Conservation (phyloP, 2,888 invertebrate genomes). For the Taenaris catops region DNA sequence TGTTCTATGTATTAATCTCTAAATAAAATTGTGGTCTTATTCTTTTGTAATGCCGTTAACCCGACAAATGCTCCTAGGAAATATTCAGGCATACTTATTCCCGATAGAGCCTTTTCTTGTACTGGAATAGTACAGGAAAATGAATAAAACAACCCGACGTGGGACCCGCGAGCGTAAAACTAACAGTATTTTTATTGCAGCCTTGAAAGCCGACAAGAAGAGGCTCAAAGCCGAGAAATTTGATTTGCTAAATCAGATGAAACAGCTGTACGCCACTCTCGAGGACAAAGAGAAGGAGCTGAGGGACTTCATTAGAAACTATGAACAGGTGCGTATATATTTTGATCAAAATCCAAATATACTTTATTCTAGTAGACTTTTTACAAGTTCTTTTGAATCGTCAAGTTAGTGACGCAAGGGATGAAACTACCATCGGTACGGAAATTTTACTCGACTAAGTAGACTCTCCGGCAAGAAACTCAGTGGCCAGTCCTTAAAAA, state of each 20-base stretch:
- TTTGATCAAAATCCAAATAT: too few species aligned
- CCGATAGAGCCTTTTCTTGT: slow-evolving; percentile 16
- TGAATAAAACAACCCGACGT: slow-evolving; percentile 15
- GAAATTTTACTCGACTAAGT: too few species aligned
- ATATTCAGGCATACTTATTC: slow-evolving; percentile 8
- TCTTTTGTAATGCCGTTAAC: neutral
- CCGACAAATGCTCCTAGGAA: slow-evolving; percentile 1
- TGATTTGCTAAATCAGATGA: slow-evolving; percentile 96
- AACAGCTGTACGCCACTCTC: slow-evolving; percentile 94
- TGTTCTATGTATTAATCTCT: too few species aligned
- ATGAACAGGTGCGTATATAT: slow-evolving; percentile 87
- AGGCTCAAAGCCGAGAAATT: slow-evolving; percentile 95
- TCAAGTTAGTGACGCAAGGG: too few species aligned
- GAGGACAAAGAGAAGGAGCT: slow-evolving; percentile 97
- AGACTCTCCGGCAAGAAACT: too few species aligned
- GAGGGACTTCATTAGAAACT: slow-evolving; percentile 95
- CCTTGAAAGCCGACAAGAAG: slow-evolving; percentile 93
- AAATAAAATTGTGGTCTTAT: neutral
- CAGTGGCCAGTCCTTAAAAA: too few species aligned
- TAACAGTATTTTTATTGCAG: slow-evolving; percentile 52
- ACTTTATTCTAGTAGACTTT: too few species aligned
- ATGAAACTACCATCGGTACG: too few species aligned
- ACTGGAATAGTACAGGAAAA: slow-evolving; percentile 18
- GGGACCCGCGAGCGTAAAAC: slow-evolving; percentile 12
- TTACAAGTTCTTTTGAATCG: too few species aligned